Evolutionary conservation across 2,113 vertebrate genomes (phyloP), one percentile per base, ranked within the genome.

Genomic region (Acanthochromis polyacanthus): DNA sequence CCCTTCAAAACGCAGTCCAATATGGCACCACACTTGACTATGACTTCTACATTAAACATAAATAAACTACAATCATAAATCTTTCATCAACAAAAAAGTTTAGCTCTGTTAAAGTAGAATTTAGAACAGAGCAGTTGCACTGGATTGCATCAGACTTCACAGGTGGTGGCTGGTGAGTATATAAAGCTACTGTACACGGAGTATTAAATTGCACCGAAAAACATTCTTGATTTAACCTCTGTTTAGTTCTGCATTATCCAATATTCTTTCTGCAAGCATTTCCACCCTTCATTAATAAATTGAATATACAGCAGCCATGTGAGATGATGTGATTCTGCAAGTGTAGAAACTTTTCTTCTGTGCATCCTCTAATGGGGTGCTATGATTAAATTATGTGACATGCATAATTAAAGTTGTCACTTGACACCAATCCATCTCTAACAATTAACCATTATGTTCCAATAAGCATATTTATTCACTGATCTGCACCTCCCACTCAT

Each of bases 281-380:
- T 59, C 14, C 12, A 63, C 20, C 1, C 23, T 20, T 43, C n/a
- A 32, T 66, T 28, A 17, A 72, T 46, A 57, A 63, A 59, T 66
- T 12, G 3, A 36, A 17, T 1, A 19, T 11, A 4, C 15, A 67
- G 45, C 12, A 30, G 32, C n/a, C 7, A 2, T 66, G 40, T 43
- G 30, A 22, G 3, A 19, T 7, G 20, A 59, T 22, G 11, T 16
- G 11, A 66, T 32, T n/a, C 17, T 50, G 28, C 10, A 69, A 20
- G 0, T 25, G 38, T 66, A 15, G 30, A 56, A 66, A 53, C 4
- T 11, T 30, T 25, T 53, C 1, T 25, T 43, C 28, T 63, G 1
- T 46, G 15, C n/a, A 16, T 53, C 32, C 4, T 51, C 10, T 25
- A 25, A 40, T 46, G 2, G 4, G 17, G 4, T 74, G 25, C 20